Evolutionary conservation across 2,113 vertebrate genomes (phyloP), one percentile per base, ranked within the genome.

Genomic region (Pavo muticus): DNA sequence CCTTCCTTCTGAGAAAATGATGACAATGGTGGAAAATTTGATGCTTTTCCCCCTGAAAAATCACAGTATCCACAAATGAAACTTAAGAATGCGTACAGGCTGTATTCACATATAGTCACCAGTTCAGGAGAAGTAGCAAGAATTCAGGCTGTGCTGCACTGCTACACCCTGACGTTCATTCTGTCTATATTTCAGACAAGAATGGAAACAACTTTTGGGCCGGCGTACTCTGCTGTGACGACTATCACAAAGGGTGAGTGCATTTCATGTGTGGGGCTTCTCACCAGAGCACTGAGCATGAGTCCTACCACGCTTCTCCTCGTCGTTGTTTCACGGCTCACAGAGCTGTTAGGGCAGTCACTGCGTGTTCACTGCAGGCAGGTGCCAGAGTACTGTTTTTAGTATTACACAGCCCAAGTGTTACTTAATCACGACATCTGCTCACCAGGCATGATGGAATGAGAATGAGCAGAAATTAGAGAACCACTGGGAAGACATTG

Each of bases 151-250:
- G 60, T 24, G 81, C 61, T 27, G 61, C 56, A 6, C 23, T 6
- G 16, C 14, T 12, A 20, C 3, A 0, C 15, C 1, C 83, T 95
- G 83, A 95, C 59, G 10, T 67, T 61, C 1, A 0, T 57, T 80
- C 73, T 69, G 8, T 96, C 94, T 24, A 68, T 71, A 14, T 92
- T 96, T 71, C 97, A 99, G 99, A 98, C 97, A 95, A 99, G 98
- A 97, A 99, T 99, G 99, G 99, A 99, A 96, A 98, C 98, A 16
- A 98, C 99, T 39, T 99, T 99, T 59, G 99, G 98, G 40, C 98
- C 99, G 3, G 98, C 99, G 45, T 99, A 98, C 95, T 97, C 99
- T 23, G 96, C 98, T 3, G 99, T 99, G 78, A 98, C 98, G 6
- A 98, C 99, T 89, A 98, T 99, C 97, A 98, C 98, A 29, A 99